Evolutionary conservation across 2,888 invertebrate species (phyloP).

Genomic region (Malacosoma neustria): DNA sequence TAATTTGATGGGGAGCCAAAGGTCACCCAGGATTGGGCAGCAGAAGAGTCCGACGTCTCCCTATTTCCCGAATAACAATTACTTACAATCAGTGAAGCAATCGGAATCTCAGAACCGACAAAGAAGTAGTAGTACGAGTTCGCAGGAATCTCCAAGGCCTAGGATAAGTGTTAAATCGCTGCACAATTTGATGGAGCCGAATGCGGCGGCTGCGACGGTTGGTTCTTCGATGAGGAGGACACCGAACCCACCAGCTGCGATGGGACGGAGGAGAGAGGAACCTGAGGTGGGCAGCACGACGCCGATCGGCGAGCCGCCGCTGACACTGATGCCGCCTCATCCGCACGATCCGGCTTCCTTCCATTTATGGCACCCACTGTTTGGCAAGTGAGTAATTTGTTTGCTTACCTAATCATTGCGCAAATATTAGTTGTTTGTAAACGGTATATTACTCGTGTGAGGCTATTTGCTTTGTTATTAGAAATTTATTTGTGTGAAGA

Average conservation of each 20-base stretch:
- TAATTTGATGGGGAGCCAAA: slow-evolving; percentile 45
- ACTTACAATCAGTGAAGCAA: slow-evolving; percentile 53
- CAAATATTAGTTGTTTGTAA: slow-evolving; percentile 12
- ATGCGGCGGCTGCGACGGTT: slow-evolving; percentile 45
- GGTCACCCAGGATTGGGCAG: slow-evolving; percentile 42
- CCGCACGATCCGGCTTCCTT: slow-evolving; percentile 74
- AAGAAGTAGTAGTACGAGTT: slow-evolving; percentile 35
- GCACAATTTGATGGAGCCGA: slow-evolving; percentile 76
- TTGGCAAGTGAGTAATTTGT: slow-evolving; percentile 82
- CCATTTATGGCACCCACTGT: slow-evolving; percentile 89
- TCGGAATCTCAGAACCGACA: slow-evolving; percentile 32
- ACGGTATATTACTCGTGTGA: slow-evolving; percentile 6
- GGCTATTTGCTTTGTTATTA: slow-evolving; percentile 12
- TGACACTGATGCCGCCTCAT: slow-evolving; percentile 46
- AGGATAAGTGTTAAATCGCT: slow-evolving; percentile 77
- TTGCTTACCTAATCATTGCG: slow-evolving; percentile 11
- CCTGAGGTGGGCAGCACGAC: slow-evolving; percentile 80
- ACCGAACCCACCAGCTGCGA: slow-evolving; percentile 49
- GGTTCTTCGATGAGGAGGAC: slow-evolving; percentile 36
- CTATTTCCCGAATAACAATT: slow-evolving; percentile 61
- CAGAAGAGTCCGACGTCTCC: slow-evolving; percentile 62
- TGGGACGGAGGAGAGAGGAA: slow-evolving; percentile 67
- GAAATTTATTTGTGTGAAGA: neutral
- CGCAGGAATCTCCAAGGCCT: slow-evolving; percentile 68
- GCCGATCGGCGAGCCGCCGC: slow-evolving; percentile 67